Evolutionary conservation across 2,113 vertebrate species (phyloP), one percentile per base, ranked within the genome.

Genomic region (Australoheros scitulus): DNA sequence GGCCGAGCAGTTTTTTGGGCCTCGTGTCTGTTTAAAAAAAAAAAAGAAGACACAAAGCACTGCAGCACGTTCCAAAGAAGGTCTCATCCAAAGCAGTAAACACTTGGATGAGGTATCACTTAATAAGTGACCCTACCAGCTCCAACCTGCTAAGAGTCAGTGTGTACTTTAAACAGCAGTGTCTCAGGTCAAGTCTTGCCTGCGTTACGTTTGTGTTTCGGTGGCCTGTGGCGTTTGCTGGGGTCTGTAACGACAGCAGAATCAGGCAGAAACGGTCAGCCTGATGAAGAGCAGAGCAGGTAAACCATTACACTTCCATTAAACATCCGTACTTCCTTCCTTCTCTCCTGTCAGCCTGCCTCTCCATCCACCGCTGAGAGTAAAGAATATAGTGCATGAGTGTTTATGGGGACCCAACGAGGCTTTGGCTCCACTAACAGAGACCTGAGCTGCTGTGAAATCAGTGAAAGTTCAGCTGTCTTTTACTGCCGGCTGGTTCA

Each of bases 221-320:
- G 32, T 79, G 65, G 52, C 32, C 72, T 70, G 65, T 13, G 6
- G 36, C 22, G 18, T 68, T 77, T 89, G 87, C 89, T 79, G 85
- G 61, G 13, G 20, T 68, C 64, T 13, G 80, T 86, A 50, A 79
- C 83, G 59, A 82, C 36, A 86, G 80, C 72, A 85, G 29, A 84
- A 43, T 55, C 26, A 11, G 38, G 74, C 34, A 15, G 65, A 59
- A 58, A 64, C 57, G 61, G 75, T 47, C 15, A n/a, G 61, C 14
- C 26, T 82, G 92, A 93, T 29, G 64, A 70, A 85, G 84, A 92
- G 52, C 91, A 93, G 89, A 87, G 52, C 88, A 63, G 80, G 61
- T 50, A 58, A 50, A 83, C 10, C 75, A 20, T 88, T 79, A 68
- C 70, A 26, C 55, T 29, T 61, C 83, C 79, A 65, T 58, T 88